Evolutionary conservation across 2,888 invertebrate species (phyloP).

Genomic region (Drosophila nr. medialis): DNA sequence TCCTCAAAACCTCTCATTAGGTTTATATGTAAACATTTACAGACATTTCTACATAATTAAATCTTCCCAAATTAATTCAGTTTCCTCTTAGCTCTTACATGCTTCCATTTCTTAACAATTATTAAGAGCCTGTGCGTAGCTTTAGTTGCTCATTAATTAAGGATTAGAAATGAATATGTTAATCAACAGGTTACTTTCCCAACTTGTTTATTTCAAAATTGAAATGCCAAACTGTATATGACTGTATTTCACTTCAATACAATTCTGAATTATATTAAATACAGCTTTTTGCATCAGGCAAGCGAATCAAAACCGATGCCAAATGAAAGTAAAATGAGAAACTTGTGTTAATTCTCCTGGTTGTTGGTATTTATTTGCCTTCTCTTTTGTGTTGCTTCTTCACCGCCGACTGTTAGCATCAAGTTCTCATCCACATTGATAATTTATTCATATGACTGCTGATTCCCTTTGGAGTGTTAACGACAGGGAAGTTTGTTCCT

Average conservation of each 20-base stretch:
- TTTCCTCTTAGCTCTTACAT: slow-evolving; percentile 12
- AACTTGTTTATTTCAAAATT: slow-evolving; percentile 1
- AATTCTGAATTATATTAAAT: slow-evolving; percentile 55
- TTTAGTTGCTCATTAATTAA: slow-evolving; percentile 18
- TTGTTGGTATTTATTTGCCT: slow-evolving; percentile 2
- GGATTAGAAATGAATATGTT: slow-evolving; percentile 11
- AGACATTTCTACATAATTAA: neutral
- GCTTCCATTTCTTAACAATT: slow-evolving; percentile 1
- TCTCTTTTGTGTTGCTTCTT: slow-evolving; percentile 5
- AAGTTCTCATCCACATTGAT: slow-evolving; percentile 20
- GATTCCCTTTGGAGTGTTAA: slow-evolving; percentile 6
- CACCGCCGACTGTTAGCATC: neutral
- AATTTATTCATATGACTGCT: neutral
- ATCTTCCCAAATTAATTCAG: slow-evolving; percentile 7
- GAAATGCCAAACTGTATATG: neutral
- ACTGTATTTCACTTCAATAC: slow-evolving; percentile 39
- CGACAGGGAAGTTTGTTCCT: neutral
- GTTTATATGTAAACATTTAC: neutral
- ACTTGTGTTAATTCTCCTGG: slow-evolving; percentile 5
- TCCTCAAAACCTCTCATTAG: neutral
- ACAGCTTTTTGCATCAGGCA: slow-evolving; percentile 9
- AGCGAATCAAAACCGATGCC: slow-evolving; percentile 10
- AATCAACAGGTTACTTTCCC: slow-evolving; percentile 24
- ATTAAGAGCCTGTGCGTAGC: slow-evolving; percentile 1
- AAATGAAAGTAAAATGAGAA: slow-evolving; percentile 82